phyloP scores from a whole-genome alignment of 2,113 vertebrate species.

The Malurus cyaneus region DNA sequence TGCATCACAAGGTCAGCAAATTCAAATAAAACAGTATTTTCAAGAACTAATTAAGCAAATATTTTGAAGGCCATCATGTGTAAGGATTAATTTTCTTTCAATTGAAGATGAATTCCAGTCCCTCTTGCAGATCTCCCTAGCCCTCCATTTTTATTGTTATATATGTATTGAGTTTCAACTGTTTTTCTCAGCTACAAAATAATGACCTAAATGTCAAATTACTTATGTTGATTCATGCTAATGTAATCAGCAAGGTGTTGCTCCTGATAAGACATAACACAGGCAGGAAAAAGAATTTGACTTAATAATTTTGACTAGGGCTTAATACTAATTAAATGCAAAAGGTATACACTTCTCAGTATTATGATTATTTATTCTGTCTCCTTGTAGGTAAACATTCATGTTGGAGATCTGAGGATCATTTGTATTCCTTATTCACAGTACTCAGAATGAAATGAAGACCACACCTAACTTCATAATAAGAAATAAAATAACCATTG shows the following conservation, averaged over 20 bases:
- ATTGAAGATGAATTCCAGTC: neutral
- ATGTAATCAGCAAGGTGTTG: neutral
- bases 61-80: neutral
- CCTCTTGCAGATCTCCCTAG: neutral
- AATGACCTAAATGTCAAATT: neutral
- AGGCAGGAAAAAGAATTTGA: neutral
- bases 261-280: neutral
- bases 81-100: too few relatives aligned
- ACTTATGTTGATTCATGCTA: neutral
- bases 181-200: neutral
- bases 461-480: neutral
- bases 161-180: neutral
- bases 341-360: neutral
- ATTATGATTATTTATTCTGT: neutral
- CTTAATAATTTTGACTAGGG: neutral
- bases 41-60: neutral
- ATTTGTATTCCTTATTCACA: neutral
- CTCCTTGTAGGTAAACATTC: neutral
- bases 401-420: neutral
- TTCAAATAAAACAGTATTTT: neutral
- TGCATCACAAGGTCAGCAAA: neutral
- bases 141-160: neutral
- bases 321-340: neutral
- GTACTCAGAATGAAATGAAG: neutral
- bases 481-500: neutral